Evolutionary conservation across 1,140 invertebrate species (phyloP), one percentile per base, ranked within the genome.

Genomic region (Batillaria attramentaria): DNA sequence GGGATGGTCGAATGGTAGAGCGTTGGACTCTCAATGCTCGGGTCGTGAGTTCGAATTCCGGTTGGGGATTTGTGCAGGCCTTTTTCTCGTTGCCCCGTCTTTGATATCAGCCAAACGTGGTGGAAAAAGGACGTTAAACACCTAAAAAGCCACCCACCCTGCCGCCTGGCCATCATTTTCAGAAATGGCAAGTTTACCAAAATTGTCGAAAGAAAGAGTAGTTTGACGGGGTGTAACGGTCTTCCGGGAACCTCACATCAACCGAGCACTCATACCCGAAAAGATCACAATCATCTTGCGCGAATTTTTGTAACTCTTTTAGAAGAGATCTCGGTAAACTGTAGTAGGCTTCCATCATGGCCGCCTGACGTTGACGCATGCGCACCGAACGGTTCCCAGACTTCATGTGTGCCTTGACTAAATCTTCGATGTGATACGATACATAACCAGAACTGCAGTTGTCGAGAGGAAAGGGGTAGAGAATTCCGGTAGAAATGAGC

Each of bases 301-400:
- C 72, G n/a, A 33, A 74, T 6, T 57, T 20, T 20, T 60, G n/a
- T 42, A 62, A n/a, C 31, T 60, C 62, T 10, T 43, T 68, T 46
- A 78, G 33, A n/a, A 62, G 43, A 8, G 20, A 33, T 1, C 54
- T 0, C 3, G 68, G 77, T 16, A 72, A 5, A 18, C 31, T 33
- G 54, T 31, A 37, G 35, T 72, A 78, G 6, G 77, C 69, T 35
- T 78, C 68, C 68, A 72, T 60, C 77, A 72, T 39, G 46, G 77
- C 77, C 43, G 72, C 77, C 28, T 78, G 6, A 33, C 69, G 18
- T 54, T 78, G 68, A 8, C 5, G 33, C 50, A 72, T 41, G 50
- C 77, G 50, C 24, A 18, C 37, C 43, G 46, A 24, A 13, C 50
- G 50, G 20, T 28, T 57, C 31, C 69, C 77, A 37, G 76, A 62